These are phyloP conservation scores for Psephotus haematonotus DNA, from an alignment of 2,113 vertebrate species.

Conservation along the genomic window DNA sequence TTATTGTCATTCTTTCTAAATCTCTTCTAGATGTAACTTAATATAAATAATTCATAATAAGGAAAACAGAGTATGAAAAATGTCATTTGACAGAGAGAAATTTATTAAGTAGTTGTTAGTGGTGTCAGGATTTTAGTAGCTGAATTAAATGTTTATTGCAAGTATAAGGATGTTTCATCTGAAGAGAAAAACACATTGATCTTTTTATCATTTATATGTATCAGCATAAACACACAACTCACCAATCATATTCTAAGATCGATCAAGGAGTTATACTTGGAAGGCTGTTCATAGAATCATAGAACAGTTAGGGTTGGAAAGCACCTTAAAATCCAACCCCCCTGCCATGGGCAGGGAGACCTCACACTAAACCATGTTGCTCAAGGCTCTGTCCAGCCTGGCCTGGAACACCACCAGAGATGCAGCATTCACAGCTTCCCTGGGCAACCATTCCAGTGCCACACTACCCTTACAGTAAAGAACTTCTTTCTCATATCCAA, in stretches of 20 bases:
- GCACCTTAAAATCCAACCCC: no score
- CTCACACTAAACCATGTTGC: no score
- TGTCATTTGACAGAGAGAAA: constrained; percentile 38
- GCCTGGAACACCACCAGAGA: no score
- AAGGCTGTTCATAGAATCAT: not conserved
- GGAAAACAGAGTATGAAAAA: constrained; percentile 56
- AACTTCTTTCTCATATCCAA: no score
- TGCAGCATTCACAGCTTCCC: no score
- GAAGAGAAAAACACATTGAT: not conserved
- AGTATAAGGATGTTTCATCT: not conserved
- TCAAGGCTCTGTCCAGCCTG: no score
- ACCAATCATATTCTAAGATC: not conserved
- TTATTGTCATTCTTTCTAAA: constrained; percentile 54
- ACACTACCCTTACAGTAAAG: no score
- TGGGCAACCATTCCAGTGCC: no score
- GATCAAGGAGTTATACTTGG: not conserved
- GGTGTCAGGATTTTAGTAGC: constrained; percentile 5
- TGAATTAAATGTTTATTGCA: constrained; percentile 22
- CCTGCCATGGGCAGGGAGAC: no score
- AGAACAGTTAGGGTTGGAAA: no score
- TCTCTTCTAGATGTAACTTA: constrained; percentile 53
- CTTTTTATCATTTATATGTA: not conserved
- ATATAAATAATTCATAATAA: constrained; percentile 61
- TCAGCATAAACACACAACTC: not conserved
- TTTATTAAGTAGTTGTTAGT: not conserved